Evolutionary conservation across 2,113 vertebrate genomes (phyloP), one percentile per base, ranked within the genome.

Genomic region (Synchiropus splendidus): DNA sequence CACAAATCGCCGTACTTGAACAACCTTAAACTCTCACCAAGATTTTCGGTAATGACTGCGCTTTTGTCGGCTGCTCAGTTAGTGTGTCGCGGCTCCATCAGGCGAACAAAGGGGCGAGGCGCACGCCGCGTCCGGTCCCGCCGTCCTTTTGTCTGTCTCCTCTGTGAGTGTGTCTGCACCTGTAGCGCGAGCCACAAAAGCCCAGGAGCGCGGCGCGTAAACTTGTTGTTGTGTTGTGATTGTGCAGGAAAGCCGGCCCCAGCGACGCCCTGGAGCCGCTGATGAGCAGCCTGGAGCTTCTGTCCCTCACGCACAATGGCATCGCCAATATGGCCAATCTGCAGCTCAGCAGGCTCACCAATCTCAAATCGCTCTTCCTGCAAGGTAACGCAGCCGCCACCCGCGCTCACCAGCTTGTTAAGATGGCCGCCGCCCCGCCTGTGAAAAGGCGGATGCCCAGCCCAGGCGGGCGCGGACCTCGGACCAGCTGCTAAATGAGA

Each of bases 281-380:
- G 70, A 92, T 92, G 90, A 77, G 81, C 40, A 89, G 82, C 74
- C 82, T 93, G 70, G 89, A 92, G 80, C 85, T 89, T 67, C 87
- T 93, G 65, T 86, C 92, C 83, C 69, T 95, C 69, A 85, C 84
- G 58, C 83, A 89, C 79, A 92, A 92, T 70, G 84, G 88, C 64
- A 92, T 92, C 79, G 86, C 77, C 69, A 89, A 78, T 74, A 83
- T 94, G 82, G 75, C 79, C 59, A 85, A 85, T 48, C 75, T 93
- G 42, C 84, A 92, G 64, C 79, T 94, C 71, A 88, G 86, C 71
- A 87, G 89, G 77, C 82, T 94, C 51, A 85, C 78, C 80, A 89
- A 87, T 71, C 84, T 91, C 61, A 90, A 82, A 81, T 76, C 82
- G 21, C 88, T 93, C 43, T 80, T 88, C 77, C 83, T 92, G 39